These are phyloP conservation scores for Prenolepis imparis DNA, from an alignment of 2,888 invertebrate genomes.

Conservation along the genomic window DNA sequence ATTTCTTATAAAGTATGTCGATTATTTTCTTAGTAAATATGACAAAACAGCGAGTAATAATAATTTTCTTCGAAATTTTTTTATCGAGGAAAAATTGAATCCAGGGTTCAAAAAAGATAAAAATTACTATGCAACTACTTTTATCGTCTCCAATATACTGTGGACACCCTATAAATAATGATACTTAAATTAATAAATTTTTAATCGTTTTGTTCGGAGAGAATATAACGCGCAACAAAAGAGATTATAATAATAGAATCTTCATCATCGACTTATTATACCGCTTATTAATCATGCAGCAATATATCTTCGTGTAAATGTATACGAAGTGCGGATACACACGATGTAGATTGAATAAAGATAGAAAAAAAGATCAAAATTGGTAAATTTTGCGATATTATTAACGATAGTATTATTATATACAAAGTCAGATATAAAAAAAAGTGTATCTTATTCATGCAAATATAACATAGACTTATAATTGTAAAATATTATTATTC, in stretches of 20 bases:
- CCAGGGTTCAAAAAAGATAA: not conserved
- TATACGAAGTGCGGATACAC: conserved; percentile 51
- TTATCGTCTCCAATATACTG: conserved; percentile 21
- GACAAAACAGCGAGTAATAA: not conserved
- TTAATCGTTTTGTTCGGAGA: conserved; percentile 28
- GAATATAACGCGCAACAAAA: conserved; percentile 40
- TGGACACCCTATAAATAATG: conserved; percentile 15
- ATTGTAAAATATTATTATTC: conserved; percentile 49
- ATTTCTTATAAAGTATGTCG: conserved; percentile 24
- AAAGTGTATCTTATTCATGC: conserved; percentile 38
- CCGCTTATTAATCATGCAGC: conserved; percentile 27
- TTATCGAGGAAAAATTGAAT: conserved; percentile 7
- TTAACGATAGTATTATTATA: conserved; percentile 37
- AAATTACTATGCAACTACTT: conserved; percentile 8
- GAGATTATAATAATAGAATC: conserved; percentile 41
- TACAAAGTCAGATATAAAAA: conserved; percentile 16
- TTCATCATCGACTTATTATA: conserved; percentile 43
- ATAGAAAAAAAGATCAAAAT: conserved; percentile 44
- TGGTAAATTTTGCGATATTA: conserved; percentile 38
- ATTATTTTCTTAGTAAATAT: conserved; percentile 22
- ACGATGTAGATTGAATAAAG: conserved; percentile 38
- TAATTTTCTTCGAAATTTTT: conserved; percentile 24
- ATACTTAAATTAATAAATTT: conserved; percentile 37
- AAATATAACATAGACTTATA: conserved; percentile 36
- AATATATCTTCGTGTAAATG: conserved; percentile 52